Evolutionary conservation across 2,888 invertebrate species (phyloP), one percentile per base, ranked within the genome.

Genomic region (Conus canariensis): DNA sequence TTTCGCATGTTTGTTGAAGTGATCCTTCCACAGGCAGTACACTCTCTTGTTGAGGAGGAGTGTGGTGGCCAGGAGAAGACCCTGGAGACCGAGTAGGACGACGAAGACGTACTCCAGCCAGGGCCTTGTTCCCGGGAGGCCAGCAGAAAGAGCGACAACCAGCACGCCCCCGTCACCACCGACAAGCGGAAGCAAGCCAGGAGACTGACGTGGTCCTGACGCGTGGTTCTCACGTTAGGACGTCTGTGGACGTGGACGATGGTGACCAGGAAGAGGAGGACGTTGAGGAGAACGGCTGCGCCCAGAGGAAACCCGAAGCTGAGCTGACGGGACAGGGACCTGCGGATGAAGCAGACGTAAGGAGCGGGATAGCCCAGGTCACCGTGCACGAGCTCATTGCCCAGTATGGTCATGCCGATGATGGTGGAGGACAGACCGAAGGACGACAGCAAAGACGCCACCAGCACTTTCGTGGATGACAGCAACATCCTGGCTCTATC

Each of bases 281-380:
- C 86, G 85, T 94, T 94, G 14, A 90, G n/a, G 12, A 92, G 30
- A 85, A 93, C 91, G 12, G 93, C 91, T 3, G 92, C 10, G 5
- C 87, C 90, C 12, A 92, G 87, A 14, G 94, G 94, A 1, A 91
- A 86, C 5, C 93, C 91, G 80, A 94, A 94, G 10, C 93, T 88
- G 16, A 92, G 67, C 64, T 90, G 88, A 16, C 90, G 83, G 60
- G 89, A 88, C 25, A 88, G 25, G 7, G 77, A n/a, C 1, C 85
- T 70, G 82, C 67, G 89, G 85, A 92, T 90, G 89, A 90, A 92
- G 86, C 92, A 92, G 16, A 91, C 10, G 25, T 58, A n/a, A 25
- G 25, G 25, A 25, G 86, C 88, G 8, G 92, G 92, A 70, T 93
- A 93, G 2, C 93, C 93, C 74, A 58, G n/a, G 74, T 87, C 87